Base-by-base conservation (phyloP, 2,888 invertebrate genomes). In the Neuroscelio doddi region DNA sequence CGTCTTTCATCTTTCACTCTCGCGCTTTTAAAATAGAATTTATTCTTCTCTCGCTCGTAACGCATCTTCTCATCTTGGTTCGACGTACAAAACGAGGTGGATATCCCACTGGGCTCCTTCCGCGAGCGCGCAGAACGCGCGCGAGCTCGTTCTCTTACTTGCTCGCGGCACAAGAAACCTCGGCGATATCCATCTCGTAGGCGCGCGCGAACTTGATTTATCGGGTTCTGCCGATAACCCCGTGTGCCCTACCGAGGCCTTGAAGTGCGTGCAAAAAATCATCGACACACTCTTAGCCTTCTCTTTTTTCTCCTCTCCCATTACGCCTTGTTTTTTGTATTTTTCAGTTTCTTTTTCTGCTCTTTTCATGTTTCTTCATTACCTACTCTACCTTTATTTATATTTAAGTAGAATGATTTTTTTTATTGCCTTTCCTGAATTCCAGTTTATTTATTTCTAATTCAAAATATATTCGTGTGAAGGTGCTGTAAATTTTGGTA, bases 181-280 rank as follows among this genome's bases (percentile, higher is more conserved):
- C 17, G 32, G 34, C 69, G 76, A 78, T 78, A 76, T 73, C 68
- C 72, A 78, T 78, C 78, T 77, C 71, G 70, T 69, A 62, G 70
- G 64, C 66, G 72, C 74, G 74, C 73, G 78, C 74, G 72, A 78
- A 78, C 76, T 75, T 78, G 78, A 78, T 78, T 78, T 78, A 78
- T 76, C 72, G 73, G 69, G 62, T 71, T 65, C 59, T 52, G 71
- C 67, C 68, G 77, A 76, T 77, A 78, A 73, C 73, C 74, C 67
- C 64, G 62, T 58, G 46, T 49, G 50, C 56, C 47, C 45, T 34
- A 46, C 39, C 42, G 49, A 47, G 32, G 58, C 38, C 51, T 61
- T 53, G 55, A 64, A 57, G 65, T 66, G 69, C 58, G 64, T 55
- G 49, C 47, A 68, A 62, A 69, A 72, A 70, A 63, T 52, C 34